phyloP scores from a whole-genome alignment of 2,888 invertebrate species.

The Caenorhabditis sp. region DNA sequence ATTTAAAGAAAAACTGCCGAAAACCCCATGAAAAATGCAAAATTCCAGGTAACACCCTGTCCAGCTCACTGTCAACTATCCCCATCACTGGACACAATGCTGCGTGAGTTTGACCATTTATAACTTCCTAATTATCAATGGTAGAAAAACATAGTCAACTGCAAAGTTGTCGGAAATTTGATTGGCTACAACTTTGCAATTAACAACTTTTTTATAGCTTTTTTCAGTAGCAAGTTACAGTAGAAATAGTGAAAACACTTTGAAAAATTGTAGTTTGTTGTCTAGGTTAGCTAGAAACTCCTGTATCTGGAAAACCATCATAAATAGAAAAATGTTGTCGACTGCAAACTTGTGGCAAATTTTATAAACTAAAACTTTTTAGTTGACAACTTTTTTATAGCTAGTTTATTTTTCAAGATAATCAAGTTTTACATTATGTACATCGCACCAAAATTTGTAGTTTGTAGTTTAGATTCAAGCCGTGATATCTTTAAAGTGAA shows the following conservation, averaged over 20 bases:
- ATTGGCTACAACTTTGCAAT: not conserved
- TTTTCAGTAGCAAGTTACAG: too few relatives aligned
- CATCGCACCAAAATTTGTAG: too few relatives aligned
- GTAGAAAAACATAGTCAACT: not conserved
- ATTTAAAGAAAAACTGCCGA: not conserved
- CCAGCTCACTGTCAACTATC: conserved; percentile 64
- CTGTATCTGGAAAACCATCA: not conserved
- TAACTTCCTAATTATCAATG: not conserved
- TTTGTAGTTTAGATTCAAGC: too few relatives aligned
- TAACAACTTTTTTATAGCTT: not conserved
- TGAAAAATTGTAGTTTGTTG: too few relatives aligned
- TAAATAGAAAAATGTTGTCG: not conserved
- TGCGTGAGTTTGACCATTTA: conserved; percentile 5
- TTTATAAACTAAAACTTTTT: too few relatives aligned
- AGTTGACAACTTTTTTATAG: too few relatives aligned
- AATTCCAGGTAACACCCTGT: conserved; percentile 55
- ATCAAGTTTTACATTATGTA: too few relatives aligned
- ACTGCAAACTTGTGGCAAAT: too few relatives aligned
- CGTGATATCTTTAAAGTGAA: not conserved
- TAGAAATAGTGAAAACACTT: too few relatives aligned
- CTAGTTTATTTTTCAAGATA: too few relatives aligned
- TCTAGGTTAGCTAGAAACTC: too few relatives aligned
- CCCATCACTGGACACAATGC: conserved; percentile 43
- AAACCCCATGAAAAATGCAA: not conserved
- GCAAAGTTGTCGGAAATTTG: not conserved